These are phyloP conservation scores for Pectinophora gossypiella DNA, from an alignment of 1,140 invertebrate species.

Conservation along the genomic window DNA sequence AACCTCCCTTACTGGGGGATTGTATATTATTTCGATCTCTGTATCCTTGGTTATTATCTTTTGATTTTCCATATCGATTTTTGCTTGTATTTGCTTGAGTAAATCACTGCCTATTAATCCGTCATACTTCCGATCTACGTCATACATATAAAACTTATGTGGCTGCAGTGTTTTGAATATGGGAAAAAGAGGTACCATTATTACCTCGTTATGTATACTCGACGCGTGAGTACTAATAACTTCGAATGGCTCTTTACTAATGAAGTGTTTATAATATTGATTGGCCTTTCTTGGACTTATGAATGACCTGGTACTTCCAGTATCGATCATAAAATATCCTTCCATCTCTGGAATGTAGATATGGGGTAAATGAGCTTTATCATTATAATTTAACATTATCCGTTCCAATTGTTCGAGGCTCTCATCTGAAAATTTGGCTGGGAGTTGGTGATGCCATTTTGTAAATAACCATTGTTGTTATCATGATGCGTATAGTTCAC, in stretches of 20 bases:
- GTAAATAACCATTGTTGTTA: neutral
- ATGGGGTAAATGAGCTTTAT: neutral
- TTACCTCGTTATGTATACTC: neutral
- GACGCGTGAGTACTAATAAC: neutral
- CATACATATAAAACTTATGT: conserved; percentile 3
- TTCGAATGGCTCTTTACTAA: neutral
- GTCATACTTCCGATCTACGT: neutral
- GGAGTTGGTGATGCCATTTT: neutral
- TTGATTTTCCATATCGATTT: neutral
- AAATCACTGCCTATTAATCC: neutral
- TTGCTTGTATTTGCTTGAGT: neutral
- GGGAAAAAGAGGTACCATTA: neutral
- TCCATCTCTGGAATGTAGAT: neutral
- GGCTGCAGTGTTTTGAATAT: neutral
- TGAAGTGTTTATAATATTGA: neutral
- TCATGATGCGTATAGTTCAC: conserved; percentile 2
- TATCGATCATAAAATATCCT: neutral
- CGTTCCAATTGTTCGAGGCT: neutral
- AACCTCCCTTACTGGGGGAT: neutral
- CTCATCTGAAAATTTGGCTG: neutral
- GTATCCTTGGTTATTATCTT: neutral
- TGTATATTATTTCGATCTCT: neutral
- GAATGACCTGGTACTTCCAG: no score
- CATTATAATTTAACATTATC: neutral
- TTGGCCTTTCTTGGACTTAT: neutral